Base-by-base conservation (phyloP, 2,888 invertebrate species). In the Acleris sparsana region DNA sequence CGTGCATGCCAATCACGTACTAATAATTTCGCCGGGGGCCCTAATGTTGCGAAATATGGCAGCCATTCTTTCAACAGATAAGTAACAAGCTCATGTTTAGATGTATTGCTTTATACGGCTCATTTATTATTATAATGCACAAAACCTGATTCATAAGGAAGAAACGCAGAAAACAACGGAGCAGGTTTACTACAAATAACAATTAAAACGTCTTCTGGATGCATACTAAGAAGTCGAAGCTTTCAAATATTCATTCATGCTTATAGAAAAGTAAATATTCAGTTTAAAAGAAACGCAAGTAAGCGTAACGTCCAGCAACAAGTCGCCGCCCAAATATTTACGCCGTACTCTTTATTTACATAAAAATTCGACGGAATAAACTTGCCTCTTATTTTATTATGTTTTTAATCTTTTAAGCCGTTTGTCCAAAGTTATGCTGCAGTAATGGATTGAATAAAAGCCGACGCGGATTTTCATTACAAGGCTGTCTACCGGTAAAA, bases 241-340 rank as follows among this genome's bases (percentile, higher is more conserved):
- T 74, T 74, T 78, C 73, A 75, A 80, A 81, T 81, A 78, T 78
- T 71, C 72, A 76, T 73, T 76, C 80, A 80, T 82, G 78, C 78
- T 73, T 74, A 72, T 73, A 73, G 73, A 70, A 80, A 82, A 76
- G 82, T 83, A 85, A 87, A 88, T 85, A 85, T 82, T 79, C 79
- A 77, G 80, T 80, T 78, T 79, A 80, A 82, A 84, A 84, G 79
- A 80, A 76, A 78, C 76, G 76, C 80, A 82, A 77, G 80, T 74
- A 84, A 80, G 85, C 84, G 83, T 86, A 86, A 83, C 86, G 81
- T 77, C 80, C 78, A 80, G 77, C 78, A 79, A 77, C 83, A 76
- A 79, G 74, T 79, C 73, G 68, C 63, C 75, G 73, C 73, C 76
- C 77, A 84, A 87, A 88, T 86, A 83, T 88, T 88, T 86, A 86